Evolutionary conservation across 2,797 vertebrate genomes (phyloP), one percentile per base, ranked within the genome.

Genomic region (Syndactyla subalaris): DNA sequence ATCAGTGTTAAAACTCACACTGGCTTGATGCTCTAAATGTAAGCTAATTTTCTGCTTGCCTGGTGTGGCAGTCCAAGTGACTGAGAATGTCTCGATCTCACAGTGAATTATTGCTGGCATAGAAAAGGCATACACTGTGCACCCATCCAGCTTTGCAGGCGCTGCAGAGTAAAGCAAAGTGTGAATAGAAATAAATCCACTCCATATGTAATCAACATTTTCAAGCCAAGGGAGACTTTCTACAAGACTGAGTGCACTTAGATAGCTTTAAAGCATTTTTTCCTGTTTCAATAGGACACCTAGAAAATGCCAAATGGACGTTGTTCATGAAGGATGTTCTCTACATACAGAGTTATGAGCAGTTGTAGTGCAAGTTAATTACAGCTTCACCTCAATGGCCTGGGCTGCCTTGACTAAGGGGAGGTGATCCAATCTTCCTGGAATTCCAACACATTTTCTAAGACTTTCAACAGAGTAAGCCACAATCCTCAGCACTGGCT

Each of bases 1-100:
- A 46, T 26, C 20, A 23, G 4, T 39, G 26, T 49, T 48, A 34
- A 54, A 65, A 71, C 17, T 63, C 49, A 48, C 14, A 22, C 26
- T 92, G 62, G 13, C n/a, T 23, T 49, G n/a, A 54, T 43, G 46
- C 29, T 55, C 29, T 58, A 20, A 36, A 59, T 3, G 24, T 38
- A 59, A 58, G 36, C 24, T 58, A 36, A 58, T 26, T 58, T 58
- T 36, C 13, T 58, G 57, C 97, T 97, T 97, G 98, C 97, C 43
- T 90, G 84, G 96, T 97, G 73, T 97, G 97, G 94, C 97, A 97
- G 46, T 39, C 96, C 85, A 98, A 82, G 29, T 22, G 87, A 85
- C 97, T 96, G 91, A 89, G 61, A 79, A 46, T 3, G 46, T 65
- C 36, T 96, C 94, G 8, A 72, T 95, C 45, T 75, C 90, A 73